Base-by-base conservation (phyloP, 1,140 invertebrate species). In the Chironomus tepperi region DNA sequence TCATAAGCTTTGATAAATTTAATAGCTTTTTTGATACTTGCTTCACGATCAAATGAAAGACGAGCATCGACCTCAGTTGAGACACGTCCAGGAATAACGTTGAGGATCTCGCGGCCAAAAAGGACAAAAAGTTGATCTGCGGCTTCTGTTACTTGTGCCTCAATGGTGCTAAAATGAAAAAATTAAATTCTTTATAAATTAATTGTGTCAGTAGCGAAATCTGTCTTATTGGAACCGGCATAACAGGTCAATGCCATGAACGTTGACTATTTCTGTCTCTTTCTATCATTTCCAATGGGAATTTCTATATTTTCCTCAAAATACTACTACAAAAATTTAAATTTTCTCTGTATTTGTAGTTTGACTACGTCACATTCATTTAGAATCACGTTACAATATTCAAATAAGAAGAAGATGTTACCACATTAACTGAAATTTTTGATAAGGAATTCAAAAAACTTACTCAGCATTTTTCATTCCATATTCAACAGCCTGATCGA, bases 41-140 rank as follows among this genome's bases (percentile, higher is more conserved):
- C 93, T 78, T 97, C 89, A 78, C 92, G 97, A 80, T 99, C 90
- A 84, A 99, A 99, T 0, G 97, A 98, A 74, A 99, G 85, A 79
- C 93, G 90, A 24, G 98, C 97, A 88, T 99, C 97, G 21, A 99
- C 95, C 89, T 99, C 98, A 12, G 96, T 99, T 6, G 97, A 99
- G 3, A 99, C 98, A 76, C 98, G 85, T 7, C 98, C 98, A 42
- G 98, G 98, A 77, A 99, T 91, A 78, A 99, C 96, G 84, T 98
- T 97, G 43, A 99, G 86, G 77, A 99, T 99, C 87, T 99, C 97
- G 80, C 88, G 87, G 16, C 98, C 98, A 87, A 99, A 99, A 0
- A 98, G 82, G 0, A 99, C 95, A 84, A 94, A 97, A 0, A 98
- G 86, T 83, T 94, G 93, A 80, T 99, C 97, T 81, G 97, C 89